These are phyloP conservation scores for Scophthalmus maximus DNA, from an alignment of 2,113 vertebrate species.

Conservation along the genomic window DNA sequence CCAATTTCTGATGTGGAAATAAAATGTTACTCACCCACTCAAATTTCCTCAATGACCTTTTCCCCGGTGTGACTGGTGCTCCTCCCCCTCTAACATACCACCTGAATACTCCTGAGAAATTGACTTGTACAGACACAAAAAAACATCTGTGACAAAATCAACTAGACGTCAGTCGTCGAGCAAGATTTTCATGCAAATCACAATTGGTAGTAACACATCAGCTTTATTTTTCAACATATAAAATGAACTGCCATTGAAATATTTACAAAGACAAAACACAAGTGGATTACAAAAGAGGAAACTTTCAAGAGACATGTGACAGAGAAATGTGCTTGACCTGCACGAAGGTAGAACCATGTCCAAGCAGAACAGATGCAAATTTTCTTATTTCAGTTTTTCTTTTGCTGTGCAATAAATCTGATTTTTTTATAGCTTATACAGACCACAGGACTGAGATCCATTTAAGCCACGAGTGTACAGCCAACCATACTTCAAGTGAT, in stretches of 20 bases:
- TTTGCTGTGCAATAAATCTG: too few species aligned
- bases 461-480: too few species aligned
- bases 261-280: constrained; percentile 70
- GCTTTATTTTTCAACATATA: constrained; percentile 64
- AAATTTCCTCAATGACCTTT: not conserved
- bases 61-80: not conserved
- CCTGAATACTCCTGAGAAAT: not conserved
- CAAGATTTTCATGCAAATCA: not conserved
- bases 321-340: not conserved
- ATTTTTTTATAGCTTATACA: too few species aligned
- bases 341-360: not conserved
- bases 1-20: not conserved
- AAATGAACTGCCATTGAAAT: constrained; percentile 64
- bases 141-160: not conserved
- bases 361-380: not conserved
- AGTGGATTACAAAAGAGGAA: not conserved
- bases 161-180: not conserved
- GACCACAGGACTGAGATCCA: too few species aligned
- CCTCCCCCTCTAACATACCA: not conserved
- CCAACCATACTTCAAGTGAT: not conserved
- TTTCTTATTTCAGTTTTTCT: not conserved
- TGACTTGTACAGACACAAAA: not conserved
- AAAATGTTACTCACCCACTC: constrained; percentile 1
- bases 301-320: not conserved
- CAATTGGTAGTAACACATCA: not conserved